Evolutionary conservation across 2,888 invertebrate species (phyloP).

Genomic region (Theretra japonica): DNA sequence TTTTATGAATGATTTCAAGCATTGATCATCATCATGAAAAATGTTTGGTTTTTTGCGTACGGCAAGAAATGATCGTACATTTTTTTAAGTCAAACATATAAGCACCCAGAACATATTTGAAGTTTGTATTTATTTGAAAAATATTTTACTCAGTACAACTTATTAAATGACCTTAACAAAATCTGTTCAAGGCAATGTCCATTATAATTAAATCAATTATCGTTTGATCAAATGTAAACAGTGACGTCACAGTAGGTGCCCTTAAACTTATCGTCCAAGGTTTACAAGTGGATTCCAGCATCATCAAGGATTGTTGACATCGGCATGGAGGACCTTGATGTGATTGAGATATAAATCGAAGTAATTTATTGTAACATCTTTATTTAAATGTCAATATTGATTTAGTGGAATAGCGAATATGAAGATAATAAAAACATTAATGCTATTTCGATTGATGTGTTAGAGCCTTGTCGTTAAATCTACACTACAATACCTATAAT

Average conservation of each 20-base stretch:
- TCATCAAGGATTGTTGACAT: not conserved
- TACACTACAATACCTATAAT: too few species aligned
- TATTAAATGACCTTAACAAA: not conserved
- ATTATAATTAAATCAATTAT: not conserved
- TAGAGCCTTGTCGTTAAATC: too few species aligned
- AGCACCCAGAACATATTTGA: too few species aligned
- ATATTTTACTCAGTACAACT: too few species aligned
- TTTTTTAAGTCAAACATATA: too few species aligned
- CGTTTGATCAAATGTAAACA: not conserved
- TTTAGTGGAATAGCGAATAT: not conserved
- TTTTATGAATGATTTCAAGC: too few species aligned
- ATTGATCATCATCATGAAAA: too few species aligned
- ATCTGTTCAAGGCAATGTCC: not conserved
- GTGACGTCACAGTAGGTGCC: not conserved
- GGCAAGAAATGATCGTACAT: too few species aligned
- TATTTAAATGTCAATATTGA: not conserved
- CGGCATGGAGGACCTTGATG: not conserved
- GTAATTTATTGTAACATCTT: not conserved
- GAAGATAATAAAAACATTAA: not conserved
- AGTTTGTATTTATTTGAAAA: too few species aligned
- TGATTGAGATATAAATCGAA: not conserved
- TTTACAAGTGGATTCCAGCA: not conserved
- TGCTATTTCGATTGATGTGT: not conserved
- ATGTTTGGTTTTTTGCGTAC: too few species aligned
- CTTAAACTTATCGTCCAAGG: conserved; percentile 1